These are phyloP conservation scores for Lycophotia porphyrea DNA, from an alignment of 2,888 invertebrate species.

Conservation along the genomic window DNA sequence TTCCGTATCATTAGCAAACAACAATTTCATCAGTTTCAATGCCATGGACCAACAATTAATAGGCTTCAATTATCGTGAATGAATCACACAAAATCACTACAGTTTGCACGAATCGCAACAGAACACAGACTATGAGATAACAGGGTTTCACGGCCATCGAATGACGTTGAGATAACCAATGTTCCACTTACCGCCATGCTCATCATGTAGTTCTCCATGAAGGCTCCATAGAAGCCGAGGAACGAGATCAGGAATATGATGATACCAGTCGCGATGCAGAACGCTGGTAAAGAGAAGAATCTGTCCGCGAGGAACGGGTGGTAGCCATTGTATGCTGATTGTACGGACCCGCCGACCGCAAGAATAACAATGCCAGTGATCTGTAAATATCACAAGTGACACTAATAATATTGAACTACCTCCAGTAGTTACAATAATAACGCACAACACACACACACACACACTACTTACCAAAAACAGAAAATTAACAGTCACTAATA, in stretches of 20 bases:
- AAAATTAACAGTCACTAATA: conserved; percentile 83
- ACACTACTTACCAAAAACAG: conserved; percentile 84
- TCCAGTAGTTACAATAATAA: not conserved
- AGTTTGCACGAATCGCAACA: conserved; percentile 38
- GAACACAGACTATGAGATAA: conserved; percentile 49
- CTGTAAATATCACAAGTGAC: conserved; percentile 84
- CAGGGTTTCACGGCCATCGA: conserved; percentile 52
- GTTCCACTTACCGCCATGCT: conserved; percentile 92
- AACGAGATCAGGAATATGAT: conserved; percentile 95
- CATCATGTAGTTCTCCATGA: conserved; percentile 95
- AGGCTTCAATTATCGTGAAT: conserved; percentile 50
- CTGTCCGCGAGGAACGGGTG: conserved; percentile 92
- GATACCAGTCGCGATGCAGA: conserved; percentile 93
- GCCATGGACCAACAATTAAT: conserved; percentile 46
- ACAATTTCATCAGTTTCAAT: not conserved
- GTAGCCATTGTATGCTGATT: conserved; percentile 92
- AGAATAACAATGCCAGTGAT: conserved; percentile 95
- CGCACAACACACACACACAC: conserved; percentile 34
- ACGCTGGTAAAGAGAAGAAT: conserved; percentile 93
- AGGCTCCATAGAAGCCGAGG: conserved; percentile 97
- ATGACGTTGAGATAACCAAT: conserved; percentile 47
- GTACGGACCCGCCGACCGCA: conserved; percentile 93
- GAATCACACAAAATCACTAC: conserved; percentile 32
- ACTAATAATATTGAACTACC: conserved; percentile 37
- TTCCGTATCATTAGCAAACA: not conserved